phyloP scores from a whole-genome alignment of 2,888 invertebrate genomes.

The Horisme vitalbata region DNA sequence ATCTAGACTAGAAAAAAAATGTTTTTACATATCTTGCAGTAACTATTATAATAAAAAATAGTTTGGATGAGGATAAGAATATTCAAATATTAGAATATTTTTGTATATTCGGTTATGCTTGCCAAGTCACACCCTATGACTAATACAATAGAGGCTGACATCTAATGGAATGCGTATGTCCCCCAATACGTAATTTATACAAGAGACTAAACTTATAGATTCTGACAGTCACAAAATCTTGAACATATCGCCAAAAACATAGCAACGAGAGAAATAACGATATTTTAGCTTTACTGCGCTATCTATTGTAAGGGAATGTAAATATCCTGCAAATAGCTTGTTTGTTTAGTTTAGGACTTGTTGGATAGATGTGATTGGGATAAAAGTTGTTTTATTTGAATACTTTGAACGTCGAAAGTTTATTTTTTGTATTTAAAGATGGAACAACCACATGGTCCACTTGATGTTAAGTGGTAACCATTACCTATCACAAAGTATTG shows the following conservation, averaged over 20 bases:
- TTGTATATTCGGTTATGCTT: constrained; percentile 7
- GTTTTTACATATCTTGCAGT: too few relatives aligned
- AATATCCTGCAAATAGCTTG: constrained; percentile 41
- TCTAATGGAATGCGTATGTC: constrained; percentile 35
- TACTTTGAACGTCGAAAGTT: too few relatives aligned
- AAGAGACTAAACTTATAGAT: constrained; percentile 31
- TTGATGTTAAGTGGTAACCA: too few relatives aligned
- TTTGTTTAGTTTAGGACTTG: constrained; percentile 35
- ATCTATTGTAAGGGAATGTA: constrained; percentile 41
- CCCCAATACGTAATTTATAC: constrained; percentile 43
- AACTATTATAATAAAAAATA: too few relatives aligned
- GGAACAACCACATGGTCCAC: too few relatives aligned
- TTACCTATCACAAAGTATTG: too few relatives aligned
- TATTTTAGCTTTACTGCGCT: constrained; percentile 33
- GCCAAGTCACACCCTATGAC: constrained; percentile 33
- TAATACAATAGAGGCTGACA: constrained; percentile 14
- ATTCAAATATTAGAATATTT: too few relatives aligned
- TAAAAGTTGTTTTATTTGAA: too few relatives aligned
- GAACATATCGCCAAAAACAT: constrained; percentile 31
- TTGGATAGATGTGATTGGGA: too few relatives aligned
- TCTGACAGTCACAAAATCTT: constrained; percentile 33
- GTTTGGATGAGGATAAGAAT: too few relatives aligned
- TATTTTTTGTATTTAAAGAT: too few relatives aligned
- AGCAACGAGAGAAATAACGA: constrained; percentile 35
- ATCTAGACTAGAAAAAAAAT: too few relatives aligned